Conservation (phyloP, 2,888 invertebrate genomes). For the Aspidiotus rigidus region DNA sequence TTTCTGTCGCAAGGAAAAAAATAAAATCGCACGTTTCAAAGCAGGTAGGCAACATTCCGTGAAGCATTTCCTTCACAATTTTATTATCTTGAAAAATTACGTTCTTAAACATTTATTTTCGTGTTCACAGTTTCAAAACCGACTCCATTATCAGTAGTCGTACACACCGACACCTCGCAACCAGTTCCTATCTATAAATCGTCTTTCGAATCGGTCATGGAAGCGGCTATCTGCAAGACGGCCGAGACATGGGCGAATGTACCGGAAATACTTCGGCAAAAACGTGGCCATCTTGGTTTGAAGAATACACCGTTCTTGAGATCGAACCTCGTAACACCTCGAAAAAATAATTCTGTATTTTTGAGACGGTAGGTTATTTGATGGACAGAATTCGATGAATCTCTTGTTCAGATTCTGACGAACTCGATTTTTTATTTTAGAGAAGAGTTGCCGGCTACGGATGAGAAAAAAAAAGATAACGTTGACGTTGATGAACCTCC, state of each 20-base stretch:
- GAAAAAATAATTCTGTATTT: conserved; percentile 4
- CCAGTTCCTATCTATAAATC: conserved; percentile 49
- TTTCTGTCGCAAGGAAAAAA: conserved; percentile 40
- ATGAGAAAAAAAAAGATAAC: not conserved
- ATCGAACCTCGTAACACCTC: conserved; percentile 21
- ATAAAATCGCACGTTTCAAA: conserved; percentile 35
- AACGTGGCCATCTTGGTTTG: conserved; percentile 6
- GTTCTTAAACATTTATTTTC: not conserved
- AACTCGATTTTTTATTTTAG: not conserved
- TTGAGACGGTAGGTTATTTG: conserved; percentile 9
- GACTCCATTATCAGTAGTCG: conserved; percentile 53
- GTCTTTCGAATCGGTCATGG: conserved; percentile 42
- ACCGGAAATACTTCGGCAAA: conserved; percentile 2
- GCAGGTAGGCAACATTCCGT: conserved; percentile 34
- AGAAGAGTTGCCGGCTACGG: not conserved
- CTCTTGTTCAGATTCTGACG: not conserved
- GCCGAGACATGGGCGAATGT: conserved; percentile 45
- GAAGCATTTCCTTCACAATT: not conserved
- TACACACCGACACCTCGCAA: conserved; percentile 47
- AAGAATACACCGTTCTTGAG: conserved; percentile 36
- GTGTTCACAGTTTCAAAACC: conserved; percentile 47
- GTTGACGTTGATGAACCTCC: conserved; percentile 18
- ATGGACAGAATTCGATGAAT: not conserved
- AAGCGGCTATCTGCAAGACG: conserved; percentile 47
- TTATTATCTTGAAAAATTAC: not conserved